Percentiles rank a stretch among this genome's conserved stretches.
Evolutionary conservation across 2,888 invertebrate genomes (phyloP).

Genomic region (Orchesellides sinensis): DNA sequence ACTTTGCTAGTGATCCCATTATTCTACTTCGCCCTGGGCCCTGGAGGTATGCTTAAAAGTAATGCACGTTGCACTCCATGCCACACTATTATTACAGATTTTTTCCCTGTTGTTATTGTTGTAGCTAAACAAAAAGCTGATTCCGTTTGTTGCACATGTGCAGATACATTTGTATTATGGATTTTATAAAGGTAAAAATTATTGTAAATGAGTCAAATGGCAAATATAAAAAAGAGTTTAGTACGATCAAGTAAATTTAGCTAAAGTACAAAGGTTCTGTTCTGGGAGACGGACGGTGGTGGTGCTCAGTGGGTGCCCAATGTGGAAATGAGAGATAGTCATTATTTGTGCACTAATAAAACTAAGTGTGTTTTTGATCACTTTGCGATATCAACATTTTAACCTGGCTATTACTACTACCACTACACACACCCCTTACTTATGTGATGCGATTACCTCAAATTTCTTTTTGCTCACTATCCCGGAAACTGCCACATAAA

Average conservation of each 20-base stretch:
- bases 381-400: conserved; percentile 19
- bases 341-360: conserved; percentile 26
- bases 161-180: too few species aligned
- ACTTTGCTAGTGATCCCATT: conserved; percentile 58
- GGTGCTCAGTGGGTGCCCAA: conserved; percentile 16
- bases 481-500: conserved; percentile 64
- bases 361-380: conserved; percentile 34
- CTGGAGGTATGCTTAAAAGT: neutral
- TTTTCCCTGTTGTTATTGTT: neutral
- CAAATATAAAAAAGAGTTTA: too few species aligned
- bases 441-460: conserved; percentile 24
- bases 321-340: neutral
- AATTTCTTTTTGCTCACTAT: conserved; percentile 48
- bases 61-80: conserved; percentile 51
- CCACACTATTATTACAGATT: conserved; percentile 20
- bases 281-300: neutral
- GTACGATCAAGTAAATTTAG: too few species aligned
- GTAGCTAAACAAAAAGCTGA: too few species aligned
- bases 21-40: conserved; percentile 40
- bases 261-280: conserved; percentile 1
- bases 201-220: too few species aligned
- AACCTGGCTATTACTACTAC: conserved; percentile 21
- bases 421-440: neutral
- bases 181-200: too few species aligned
- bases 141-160: too few species aligned